A percentile compares a stretch with the other conserved stretches of the same genome.
Conservation (phyloP, 2,113 vertebrate species). For the Petroica traversi region DNA sequence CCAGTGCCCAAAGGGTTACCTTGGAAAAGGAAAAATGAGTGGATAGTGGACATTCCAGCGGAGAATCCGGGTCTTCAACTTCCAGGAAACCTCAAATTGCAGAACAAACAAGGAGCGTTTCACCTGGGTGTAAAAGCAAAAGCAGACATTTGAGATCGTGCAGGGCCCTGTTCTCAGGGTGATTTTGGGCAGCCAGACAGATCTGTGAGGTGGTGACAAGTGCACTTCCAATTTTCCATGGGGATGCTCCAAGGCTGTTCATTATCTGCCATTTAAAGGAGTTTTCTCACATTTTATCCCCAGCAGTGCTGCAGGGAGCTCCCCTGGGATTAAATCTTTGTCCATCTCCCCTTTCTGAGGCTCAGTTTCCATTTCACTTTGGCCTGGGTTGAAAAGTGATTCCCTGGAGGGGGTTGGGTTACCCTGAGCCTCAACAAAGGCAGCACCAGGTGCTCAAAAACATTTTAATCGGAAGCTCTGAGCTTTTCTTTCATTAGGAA, state of each 20-base stretch:
- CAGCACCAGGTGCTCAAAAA: not conserved
- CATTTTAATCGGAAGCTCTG: not conserved
- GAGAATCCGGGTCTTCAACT: not conserved
- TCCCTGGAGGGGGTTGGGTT: slow-evolving; percentile 11
- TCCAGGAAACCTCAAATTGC: not conserved
- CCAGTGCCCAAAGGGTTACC: not conserved
- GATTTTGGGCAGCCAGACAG: not conserved
- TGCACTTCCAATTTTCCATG: fast-evolving
- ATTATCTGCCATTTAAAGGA: fast-evolving
- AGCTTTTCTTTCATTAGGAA: not conserved
- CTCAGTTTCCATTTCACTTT: not conserved
- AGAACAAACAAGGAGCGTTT: not conserved
- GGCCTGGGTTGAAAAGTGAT: not conserved
- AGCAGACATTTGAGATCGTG: not conserved
- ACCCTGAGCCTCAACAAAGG: not conserved
- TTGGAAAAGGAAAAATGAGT: not conserved
- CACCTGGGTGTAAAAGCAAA: not conserved
- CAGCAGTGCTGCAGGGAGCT: not conserved
- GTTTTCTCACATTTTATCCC: not conserved
- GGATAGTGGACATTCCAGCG: fast-evolving
- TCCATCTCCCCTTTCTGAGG: not conserved
- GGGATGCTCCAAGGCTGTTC: fast-evolving
- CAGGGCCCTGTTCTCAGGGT: fast-evolving
- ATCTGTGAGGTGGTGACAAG: not conserved
- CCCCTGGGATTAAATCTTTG: not conserved